Conservation (phyloP, 2,797 vertebrate species). For the Notamacropus eugenii region DNA sequence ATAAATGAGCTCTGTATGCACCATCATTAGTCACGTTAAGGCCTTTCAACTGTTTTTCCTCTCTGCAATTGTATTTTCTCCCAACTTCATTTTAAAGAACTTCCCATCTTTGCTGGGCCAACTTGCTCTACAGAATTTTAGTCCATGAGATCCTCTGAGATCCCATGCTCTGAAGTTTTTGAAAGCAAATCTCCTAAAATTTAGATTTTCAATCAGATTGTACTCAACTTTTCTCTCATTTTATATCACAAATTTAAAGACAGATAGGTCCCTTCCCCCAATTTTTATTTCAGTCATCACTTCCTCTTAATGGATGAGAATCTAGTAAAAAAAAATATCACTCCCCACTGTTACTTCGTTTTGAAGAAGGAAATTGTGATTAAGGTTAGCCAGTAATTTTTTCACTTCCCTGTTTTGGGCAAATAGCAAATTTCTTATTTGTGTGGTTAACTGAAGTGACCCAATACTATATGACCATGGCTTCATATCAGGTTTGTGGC, state of each 20-base stretch:
- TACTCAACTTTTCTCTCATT: background rate
- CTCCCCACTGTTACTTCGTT: background rate
- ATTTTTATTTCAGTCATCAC: background rate
- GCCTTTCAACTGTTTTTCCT: background rate
- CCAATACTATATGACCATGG: background rate
- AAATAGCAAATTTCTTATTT: background rate
- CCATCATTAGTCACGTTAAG: background rate
- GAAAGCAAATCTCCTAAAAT: background rate
- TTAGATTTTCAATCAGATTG: background rate
- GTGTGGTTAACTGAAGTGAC: background rate
- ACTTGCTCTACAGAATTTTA: background rate
- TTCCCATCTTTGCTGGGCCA: background rate
- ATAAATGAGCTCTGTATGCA: background rate
- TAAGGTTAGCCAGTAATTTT: background rate
- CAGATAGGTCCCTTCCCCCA: background rate
- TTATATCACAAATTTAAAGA: background rate
- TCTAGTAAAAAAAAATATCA: background rate
- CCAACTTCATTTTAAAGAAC: background rate
- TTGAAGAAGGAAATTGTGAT: background rate
- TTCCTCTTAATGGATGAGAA: background rate
- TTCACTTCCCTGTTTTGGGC: background rate
- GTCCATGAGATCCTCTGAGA: background rate
- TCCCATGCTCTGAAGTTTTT: background rate
- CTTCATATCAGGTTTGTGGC: background rate
- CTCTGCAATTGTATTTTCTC: background rate